A percentile compares a stretch with the other conserved stretches of the same genome.
Evolutionary conservation across 2,797 vertebrate genomes (phyloP).

Genomic region (Vespertilio murinus): DNA sequence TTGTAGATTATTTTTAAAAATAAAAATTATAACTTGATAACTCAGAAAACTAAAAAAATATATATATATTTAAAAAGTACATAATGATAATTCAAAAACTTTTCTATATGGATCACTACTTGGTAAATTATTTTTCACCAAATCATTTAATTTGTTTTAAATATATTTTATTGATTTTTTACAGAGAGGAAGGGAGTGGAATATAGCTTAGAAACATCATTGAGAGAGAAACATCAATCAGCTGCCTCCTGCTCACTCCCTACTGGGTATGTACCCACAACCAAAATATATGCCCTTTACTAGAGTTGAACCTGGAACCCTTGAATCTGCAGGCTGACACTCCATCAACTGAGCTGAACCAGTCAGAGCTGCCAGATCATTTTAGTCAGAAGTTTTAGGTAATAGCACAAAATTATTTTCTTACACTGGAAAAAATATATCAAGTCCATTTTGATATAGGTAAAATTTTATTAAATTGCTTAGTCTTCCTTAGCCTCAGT

Average conservation of each 20-base stretch:
- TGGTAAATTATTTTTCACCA: not conserved
- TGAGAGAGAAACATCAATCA: too few species aligned
- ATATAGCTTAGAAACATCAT: too few species aligned
- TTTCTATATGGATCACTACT: not conserved
- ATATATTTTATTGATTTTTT: too few species aligned
- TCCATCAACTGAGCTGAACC: too few species aligned
- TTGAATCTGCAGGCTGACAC: too few species aligned
- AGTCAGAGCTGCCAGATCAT: not conserved
- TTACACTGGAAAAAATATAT: not conserved
- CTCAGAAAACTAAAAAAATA: not conserved
- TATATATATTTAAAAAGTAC: not conserved
- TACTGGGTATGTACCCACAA: too few species aligned
- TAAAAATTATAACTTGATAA: not conserved
- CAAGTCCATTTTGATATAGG: not conserved
- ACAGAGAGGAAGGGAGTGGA: too few species aligned
- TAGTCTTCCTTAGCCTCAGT: not conserved
- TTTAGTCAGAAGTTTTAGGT: conserved; percentile 2
- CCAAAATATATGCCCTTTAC: too few species aligned
- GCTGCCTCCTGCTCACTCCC: too few species aligned
- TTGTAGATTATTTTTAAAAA: not conserved
- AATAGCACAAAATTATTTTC: not conserved
- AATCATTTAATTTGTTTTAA: not conserved
- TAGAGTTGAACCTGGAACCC: too few species aligned
- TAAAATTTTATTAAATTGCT: not conserved
- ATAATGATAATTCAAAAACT: not conserved